Evolutionary conservation across 2,888 invertebrate genomes (phyloP), one percentile per base, ranked within the genome.

Genomic region (Lasioglossum villosulum): DNA sequence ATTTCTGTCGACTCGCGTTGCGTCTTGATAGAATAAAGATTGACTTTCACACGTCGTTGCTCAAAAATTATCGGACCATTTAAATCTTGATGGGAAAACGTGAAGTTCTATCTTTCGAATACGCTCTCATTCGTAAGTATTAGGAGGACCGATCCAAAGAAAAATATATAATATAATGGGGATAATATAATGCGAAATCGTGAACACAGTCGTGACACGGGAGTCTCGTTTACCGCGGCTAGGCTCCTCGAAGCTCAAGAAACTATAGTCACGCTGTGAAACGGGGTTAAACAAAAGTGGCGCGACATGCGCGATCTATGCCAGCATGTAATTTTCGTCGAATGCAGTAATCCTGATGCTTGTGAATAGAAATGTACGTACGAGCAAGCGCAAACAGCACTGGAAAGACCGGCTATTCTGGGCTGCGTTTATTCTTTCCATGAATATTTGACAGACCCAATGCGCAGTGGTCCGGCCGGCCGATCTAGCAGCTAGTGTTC

Each of bases 41-140:
- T 16, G 6, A 63, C 6, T 63, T 63, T 16, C 63, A 63, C 19
- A 30, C 63, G 63, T 30, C 27, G 63, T 63, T 63, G 19, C 30
- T 63, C 63, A 63, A 63, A 63, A 63, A 63, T 6, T 63, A 19
- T 63, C 34, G 63, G 63, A 63, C 63, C 30, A 63, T 63, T 63
- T 30, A 63, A 30, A 6, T 30, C 30, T 63, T 6, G 19, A 63
- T 63, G 63, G 30, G 30, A 16, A 16, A 34, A 16, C 30, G 30
- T 19, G 8, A 63, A 63, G 59, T 59, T 30, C 27, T 59, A 59
- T 30, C 63, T 16, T 30, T 19, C 1, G 56, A n/a, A 10, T n/a
- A 12, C 30, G 2, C 30, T 63, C 30, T 19, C 30, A 30, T 30
- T 63, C 63, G 8, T 27, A 30, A 30, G 30, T 30, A n/a, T 56